phyloP scores from a whole-genome alignment of 1,140 invertebrate species.

The Rhyzopertha dominica region DNA sequence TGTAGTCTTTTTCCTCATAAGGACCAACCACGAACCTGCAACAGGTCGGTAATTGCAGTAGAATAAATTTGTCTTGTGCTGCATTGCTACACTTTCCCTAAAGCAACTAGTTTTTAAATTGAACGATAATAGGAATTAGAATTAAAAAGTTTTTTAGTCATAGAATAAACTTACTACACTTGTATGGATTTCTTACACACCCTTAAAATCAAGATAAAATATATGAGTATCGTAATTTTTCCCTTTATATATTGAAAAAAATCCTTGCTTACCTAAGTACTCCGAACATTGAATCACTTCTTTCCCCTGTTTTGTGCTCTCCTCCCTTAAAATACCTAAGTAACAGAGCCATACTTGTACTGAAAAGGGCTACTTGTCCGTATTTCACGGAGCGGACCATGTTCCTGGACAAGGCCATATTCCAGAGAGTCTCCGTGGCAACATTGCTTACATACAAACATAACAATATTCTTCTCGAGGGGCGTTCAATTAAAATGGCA shows the following conservation, averaged over 20 bases:
- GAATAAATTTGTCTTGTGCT: conserved; percentile 2
- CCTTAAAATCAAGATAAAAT: background rate
- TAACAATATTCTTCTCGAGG: conserved; percentile 62
- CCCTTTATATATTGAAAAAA: background rate
- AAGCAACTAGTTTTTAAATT: background rate
- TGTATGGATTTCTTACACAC: conserved; percentile 1
- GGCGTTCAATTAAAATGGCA: conserved; percentile 71
- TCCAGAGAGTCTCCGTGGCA: conserved; percentile 72
- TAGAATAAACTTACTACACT: background rate
- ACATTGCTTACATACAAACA: conserved; percentile 78
- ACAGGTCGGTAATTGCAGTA: conserved; percentile 2
- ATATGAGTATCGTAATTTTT: background rate
- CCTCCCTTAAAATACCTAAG: conserved; percentile 56
- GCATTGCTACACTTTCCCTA: background rate
- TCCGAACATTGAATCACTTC: conserved; percentile 59
- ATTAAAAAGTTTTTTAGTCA: background rate
- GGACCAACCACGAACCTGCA: conserved; percentile 58
- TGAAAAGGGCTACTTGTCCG: conserved; percentile 65
- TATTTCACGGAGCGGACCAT: conserved; percentile 56
- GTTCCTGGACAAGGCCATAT: conserved; percentile 62
- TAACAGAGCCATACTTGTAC: conserved; percentile 53
- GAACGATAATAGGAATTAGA: background rate
- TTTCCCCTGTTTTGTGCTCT: conserved; percentile 39
- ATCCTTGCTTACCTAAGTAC: conserved; percentile 50
- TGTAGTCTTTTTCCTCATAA: conserved; percentile 52